These are phyloP conservation scores for Poecile atricapillus DNA, from an alignment of 2,113 vertebrate genomes.

Conservation along the genomic window DNA sequence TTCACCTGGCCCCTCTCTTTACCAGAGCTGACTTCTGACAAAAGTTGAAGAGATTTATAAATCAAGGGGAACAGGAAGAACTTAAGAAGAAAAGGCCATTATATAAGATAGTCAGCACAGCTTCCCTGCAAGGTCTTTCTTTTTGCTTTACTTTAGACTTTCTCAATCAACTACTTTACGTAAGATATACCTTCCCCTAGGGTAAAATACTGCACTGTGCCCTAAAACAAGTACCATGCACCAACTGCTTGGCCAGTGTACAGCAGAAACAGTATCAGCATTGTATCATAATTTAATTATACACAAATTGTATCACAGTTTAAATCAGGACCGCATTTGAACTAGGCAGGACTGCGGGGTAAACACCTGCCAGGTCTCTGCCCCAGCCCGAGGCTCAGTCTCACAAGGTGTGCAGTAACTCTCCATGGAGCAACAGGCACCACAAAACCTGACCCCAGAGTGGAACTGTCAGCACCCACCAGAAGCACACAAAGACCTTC, in stretches of 20 bases:
- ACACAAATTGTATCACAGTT: not conserved
- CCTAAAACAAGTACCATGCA: not conserved
- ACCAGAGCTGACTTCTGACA: not conserved
- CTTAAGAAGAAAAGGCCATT: not conserved
- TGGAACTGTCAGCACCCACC: not conserved
- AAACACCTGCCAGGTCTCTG: not conserved
- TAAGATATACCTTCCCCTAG: not conserved
- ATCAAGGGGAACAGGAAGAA: not conserved
- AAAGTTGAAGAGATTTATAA: not conserved
- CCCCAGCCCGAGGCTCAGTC: not conserved
- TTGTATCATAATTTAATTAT: not conserved
- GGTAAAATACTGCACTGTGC: not conserved
- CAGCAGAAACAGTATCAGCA: not conserved
- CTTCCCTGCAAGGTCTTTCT: not conserved
- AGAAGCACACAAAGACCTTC: not conserved
- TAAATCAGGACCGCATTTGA: not conserved
- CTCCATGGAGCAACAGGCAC: not conserved
- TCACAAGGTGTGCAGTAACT: fast-evolving
- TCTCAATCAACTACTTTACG: not conserved
- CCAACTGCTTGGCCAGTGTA: not conserved
- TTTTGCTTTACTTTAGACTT: not conserved
- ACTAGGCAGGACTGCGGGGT: not conserved
- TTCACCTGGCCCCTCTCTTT: not conserved
- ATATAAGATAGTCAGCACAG: not conserved
- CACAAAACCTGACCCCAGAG: not conserved